Conservation (phyloP, 2,797 vertebrate genomes). For the Telmatherina bonti region DNA sequence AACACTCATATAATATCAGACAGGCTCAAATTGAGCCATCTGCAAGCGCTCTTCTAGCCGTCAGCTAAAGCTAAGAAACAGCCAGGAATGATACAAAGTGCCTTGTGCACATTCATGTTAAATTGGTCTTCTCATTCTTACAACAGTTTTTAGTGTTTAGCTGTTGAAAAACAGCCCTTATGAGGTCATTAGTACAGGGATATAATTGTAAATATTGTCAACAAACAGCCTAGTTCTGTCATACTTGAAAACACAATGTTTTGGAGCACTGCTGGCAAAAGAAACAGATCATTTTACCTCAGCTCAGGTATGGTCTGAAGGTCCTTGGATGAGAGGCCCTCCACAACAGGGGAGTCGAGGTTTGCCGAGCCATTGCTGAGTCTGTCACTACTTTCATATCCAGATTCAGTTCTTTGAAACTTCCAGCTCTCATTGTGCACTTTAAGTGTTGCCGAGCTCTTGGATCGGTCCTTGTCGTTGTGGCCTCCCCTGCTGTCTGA, state of each 20-base stretch:
- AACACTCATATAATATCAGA: not conserved
- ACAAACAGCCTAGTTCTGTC: slow-evolving; percentile 15
- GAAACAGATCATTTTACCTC: slow-evolving; percentile 81
- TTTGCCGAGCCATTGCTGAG: slow-evolving; percentile 92
- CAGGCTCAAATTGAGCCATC: slow-evolving; percentile 41
- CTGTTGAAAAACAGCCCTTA: slow-evolving; percentile 58
- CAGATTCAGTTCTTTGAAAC: slow-evolving; percentile 93
- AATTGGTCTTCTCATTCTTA: slow-evolving; percentile 66
- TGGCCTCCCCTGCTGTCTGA: slow-evolving; percentile 83
- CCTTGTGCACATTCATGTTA: slow-evolving; percentile 63
- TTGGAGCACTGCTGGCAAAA: not conserved
- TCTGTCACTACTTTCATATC: slow-evolving; percentile 94
- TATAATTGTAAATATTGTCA: slow-evolving; percentile 14
- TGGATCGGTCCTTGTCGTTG: slow-evolving; percentile 82
- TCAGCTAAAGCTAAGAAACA: too few relatives aligned
- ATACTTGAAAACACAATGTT: not conserved
- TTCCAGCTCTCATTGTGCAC: slow-evolving; percentile 88
- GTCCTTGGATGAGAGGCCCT: slow-evolving; percentile 80
- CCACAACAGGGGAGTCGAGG: slow-evolving; percentile 88
- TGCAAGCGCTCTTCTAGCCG: slow-evolving; percentile 31
- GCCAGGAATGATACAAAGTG: slow-evolving; percentile 50
- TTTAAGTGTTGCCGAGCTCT: slow-evolving; percentile 78
- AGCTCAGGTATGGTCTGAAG: slow-evolving; percentile 80
- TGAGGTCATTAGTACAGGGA: slow-evolving; percentile 15
- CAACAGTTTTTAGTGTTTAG: slow-evolving; percentile 59